Percentiles rank a stretch among this genome's conserved stretches.
Conservation (phyloP, 2,113 vertebrate genomes). For the Lagenorhynchus albirostris region DNA sequence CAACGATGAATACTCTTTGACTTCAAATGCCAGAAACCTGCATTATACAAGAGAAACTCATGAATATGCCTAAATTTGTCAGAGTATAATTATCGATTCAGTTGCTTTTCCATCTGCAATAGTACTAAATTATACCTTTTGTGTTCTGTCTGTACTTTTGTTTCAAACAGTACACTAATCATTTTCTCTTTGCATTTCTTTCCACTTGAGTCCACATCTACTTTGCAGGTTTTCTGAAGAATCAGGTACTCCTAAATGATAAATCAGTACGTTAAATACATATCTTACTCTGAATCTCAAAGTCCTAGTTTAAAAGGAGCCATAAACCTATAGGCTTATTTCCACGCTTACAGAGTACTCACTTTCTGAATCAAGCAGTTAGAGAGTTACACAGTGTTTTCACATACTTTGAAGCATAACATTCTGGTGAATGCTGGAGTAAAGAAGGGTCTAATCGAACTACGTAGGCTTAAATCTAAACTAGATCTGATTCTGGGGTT, state of each 20-base stretch:
- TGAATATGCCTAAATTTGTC: constrained; percentile 78
- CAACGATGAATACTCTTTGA: constrained; percentile 84
- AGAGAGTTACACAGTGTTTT: background rate
- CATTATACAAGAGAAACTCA: constrained; percentile 74
- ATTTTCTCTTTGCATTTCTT: constrained; percentile 96
- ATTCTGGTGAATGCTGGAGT: background rate
- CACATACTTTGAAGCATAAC: background rate
- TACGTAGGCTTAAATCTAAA: background rate
- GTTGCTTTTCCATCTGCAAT: constrained; percentile 79
- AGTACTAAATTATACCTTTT: constrained; percentile 86
- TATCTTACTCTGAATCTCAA: constrained; percentile 2
- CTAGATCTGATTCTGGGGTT: background rate
- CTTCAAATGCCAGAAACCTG: constrained; percentile 88
- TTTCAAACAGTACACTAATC: constrained; percentile 91
- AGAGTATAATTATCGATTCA: constrained; percentile 80
- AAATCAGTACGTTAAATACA: constrained; percentile 58
- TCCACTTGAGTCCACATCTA: constrained; percentile 94
- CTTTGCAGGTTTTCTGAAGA: constrained; percentile 91
- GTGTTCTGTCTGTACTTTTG: constrained; percentile 79
- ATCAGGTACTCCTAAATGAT: constrained; percentile 88
- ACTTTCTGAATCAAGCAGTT: background rate
- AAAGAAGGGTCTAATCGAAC: background rate
- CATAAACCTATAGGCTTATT: background rate
- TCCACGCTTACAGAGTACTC: background rate
- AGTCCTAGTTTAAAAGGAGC: constrained; percentile 42